Evolutionary conservation across 2,888 invertebrate genomes (phyloP).

Genomic region (Noctua fimbriata): DNA sequence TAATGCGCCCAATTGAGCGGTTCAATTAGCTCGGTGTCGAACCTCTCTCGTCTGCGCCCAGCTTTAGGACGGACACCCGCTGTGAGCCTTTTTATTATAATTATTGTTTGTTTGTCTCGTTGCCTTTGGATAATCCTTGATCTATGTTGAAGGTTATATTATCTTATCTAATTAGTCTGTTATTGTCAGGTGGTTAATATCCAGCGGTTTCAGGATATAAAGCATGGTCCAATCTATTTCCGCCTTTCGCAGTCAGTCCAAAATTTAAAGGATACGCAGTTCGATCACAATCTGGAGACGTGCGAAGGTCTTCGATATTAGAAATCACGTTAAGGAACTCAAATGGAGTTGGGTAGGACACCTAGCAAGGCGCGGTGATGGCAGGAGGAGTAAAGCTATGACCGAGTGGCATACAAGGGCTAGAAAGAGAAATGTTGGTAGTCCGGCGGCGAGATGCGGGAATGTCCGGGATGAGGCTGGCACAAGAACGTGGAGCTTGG

Average conservation of each 20-base stretch:
- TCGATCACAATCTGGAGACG: too few relatives aligned
- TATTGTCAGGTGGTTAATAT: slow-evolving; percentile 20
- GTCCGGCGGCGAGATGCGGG: too few relatives aligned
- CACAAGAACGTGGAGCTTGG: too few relatives aligned
- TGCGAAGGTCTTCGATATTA: too few relatives aligned
- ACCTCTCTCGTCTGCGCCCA: slow-evolving; percentile 50
- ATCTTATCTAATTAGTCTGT: slow-evolving; percentile 25
- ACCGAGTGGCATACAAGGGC: too few relatives aligned
- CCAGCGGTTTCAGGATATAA: neutral
- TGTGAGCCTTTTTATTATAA: slow-evolving; percentile 67
- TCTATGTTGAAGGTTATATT: slow-evolving; percentile 12
- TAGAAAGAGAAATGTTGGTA: too few relatives aligned
- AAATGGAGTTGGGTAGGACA: too few relatives aligned
- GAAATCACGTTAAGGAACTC: too few relatives aligned
- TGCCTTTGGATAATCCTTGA: slow-evolving; percentile 48
- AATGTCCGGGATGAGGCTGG: too few relatives aligned
- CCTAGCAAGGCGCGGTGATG: too few relatives aligned
- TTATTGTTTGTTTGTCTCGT: slow-evolving; percentile 72
- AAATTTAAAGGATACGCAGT: neutral
- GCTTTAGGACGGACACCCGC: slow-evolving; percentile 66
- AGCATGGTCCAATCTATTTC: neutral
- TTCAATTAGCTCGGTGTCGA: slow-evolving; percentile 76
- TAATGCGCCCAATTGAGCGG: slow-evolving; percentile 75
- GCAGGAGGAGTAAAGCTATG: too few relatives aligned
- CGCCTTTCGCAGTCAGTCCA: neutral